A percentile compares a stretch with the other conserved stretches of the same genome.
Evolutionary conservation across 2,888 invertebrate species (phyloP).

Genomic region (Papilio demoleus): DNA sequence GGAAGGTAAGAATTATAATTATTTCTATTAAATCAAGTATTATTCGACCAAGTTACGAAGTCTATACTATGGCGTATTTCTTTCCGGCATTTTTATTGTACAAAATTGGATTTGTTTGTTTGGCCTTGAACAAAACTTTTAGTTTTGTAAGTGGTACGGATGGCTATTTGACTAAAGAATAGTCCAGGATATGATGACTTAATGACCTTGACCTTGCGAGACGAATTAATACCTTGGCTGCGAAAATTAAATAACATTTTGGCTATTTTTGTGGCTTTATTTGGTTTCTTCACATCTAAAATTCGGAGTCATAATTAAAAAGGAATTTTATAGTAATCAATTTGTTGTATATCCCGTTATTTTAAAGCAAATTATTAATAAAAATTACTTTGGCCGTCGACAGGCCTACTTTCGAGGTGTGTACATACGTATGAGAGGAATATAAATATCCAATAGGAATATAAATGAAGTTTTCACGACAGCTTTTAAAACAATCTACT

Average conservation of each 20-base stretch:
- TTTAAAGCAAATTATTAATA: no score
- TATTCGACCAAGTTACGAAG: conserved; percentile 47
- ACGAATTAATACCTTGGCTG: not conserved
- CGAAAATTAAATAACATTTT: not conserved
- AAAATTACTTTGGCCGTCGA: no score
- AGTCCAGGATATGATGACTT: conserved; percentile 23
- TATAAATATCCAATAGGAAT: not conserved
- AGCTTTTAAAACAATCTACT: not conserved
- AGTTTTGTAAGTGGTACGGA: conserved; percentile 17
- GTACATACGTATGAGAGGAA: no score
- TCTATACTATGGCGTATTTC: not conserved
- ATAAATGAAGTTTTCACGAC: not conserved
- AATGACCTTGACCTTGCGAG: not conserved
- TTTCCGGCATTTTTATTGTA: conserved; percentile 3
- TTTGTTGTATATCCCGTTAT: no score
- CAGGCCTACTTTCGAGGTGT: no score
- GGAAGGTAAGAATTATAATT: conserved; percentile 69
- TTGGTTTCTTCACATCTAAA: no score
- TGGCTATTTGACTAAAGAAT: conserved; percentile 2
- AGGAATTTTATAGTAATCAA: no score
- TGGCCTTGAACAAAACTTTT: conserved; percentile 29
- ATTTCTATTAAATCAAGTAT: conserved; percentile 42
- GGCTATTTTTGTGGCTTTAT: not conserved
- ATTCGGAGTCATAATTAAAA: no score
- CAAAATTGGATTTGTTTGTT: conserved; percentile 28